phyloP scores from a whole-genome alignment of 2,113 vertebrate species.

The Indri indri region DNA sequence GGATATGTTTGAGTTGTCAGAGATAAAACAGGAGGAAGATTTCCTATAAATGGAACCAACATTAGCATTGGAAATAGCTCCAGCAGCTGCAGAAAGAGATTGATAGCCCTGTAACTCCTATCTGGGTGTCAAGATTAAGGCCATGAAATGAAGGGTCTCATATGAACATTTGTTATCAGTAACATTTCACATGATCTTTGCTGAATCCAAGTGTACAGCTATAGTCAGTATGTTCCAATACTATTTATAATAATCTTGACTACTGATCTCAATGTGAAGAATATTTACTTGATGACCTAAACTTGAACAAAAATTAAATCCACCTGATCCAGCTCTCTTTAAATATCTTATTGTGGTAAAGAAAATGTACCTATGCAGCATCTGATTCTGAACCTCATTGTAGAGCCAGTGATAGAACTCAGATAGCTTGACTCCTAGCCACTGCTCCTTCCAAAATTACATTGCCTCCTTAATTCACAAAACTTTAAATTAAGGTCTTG shows the following conservation, averaged over 20 bases:
- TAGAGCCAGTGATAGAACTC: not conserved
- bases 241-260: not conserved
- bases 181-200: not conserved
- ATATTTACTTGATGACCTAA: not conserved
- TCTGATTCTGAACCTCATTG: not conserved
- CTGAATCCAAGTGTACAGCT: not conserved
- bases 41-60: constrained; percentile 39
- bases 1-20: constrained; percentile 14
- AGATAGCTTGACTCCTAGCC: not conserved
- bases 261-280: not conserved
- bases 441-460: not conserved
- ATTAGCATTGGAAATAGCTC: constrained; percentile 45
- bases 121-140: constrained; percentile 43
- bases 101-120: not conserved
- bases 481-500: not conserved
- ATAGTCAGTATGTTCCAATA: not conserved
- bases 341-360: not conserved
- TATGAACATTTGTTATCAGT: not conserved
- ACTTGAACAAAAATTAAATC: not conserved
- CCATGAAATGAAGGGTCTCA: not conserved
- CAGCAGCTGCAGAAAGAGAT: not conserved
- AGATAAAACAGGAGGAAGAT: constrained; percentile 46
- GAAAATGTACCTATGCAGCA: not conserved
- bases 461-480: not conserved
- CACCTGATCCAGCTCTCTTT: not conserved